Conservation (phyloP, 2,113 vertebrate species). For the Phylloscopus trochilus region DNA sequence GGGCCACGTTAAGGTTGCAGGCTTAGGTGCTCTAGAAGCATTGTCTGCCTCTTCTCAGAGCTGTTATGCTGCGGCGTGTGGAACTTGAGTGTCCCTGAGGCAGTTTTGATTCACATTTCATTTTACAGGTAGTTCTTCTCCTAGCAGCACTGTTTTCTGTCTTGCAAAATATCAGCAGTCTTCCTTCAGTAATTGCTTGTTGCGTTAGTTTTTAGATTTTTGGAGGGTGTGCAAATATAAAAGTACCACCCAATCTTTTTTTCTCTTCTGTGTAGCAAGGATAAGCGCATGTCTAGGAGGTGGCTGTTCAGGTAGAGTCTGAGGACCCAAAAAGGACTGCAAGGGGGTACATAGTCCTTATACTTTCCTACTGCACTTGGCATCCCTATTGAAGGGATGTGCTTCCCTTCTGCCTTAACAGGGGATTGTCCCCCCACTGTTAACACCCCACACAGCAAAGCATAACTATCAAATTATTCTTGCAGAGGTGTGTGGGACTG, state of each 20-base stretch:
- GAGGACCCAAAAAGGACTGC: background rate
- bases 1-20: background rate
- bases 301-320: background rate
- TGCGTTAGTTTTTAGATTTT: background rate
- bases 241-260: background rate
- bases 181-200: background rate
- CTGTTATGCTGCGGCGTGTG: fast-evolving
- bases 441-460: background rate
- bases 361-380: background rate
- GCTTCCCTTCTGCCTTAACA: background rate
- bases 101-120: background rate
- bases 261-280: background rate
- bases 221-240: background rate
- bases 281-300: background rate
- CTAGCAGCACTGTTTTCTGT: background rate
- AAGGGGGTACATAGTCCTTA: fast-evolving
- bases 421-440: background rate
- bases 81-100: background rate
- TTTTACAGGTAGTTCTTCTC: background rate
- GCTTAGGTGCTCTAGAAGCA: background rate
- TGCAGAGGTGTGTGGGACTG: background rate
- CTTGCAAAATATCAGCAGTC: background rate
- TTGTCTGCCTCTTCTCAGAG: background rate
- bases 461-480: background rate
- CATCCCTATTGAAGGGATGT: background rate